Conservation (phyloP, 2,888 invertebrate genomes). For the Oegoconia quadripuncta region DNA sequence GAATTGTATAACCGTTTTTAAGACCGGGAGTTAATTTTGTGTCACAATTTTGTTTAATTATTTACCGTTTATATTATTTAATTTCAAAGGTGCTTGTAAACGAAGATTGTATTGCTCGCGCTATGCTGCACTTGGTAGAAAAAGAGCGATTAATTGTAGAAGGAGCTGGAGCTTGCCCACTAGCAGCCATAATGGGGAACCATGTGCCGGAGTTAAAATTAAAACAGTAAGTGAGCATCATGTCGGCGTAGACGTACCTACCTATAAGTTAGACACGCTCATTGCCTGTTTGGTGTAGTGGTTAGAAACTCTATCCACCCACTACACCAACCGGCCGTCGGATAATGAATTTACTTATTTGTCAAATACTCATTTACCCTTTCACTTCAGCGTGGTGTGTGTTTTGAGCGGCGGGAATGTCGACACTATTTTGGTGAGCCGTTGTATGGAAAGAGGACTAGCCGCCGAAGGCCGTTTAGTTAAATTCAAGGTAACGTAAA, state of each 20-base stretch:
- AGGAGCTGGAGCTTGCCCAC: constrained; percentile 91
- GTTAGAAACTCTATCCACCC: no score
- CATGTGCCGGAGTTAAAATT: constrained; percentile 82
- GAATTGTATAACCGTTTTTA: no score
- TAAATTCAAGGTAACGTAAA: constrained; percentile 64
- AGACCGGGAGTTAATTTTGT: not conserved
- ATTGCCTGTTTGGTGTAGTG: no score
- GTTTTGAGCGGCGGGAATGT: constrained; percentile 93
- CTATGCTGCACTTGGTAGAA: constrained; percentile 87
- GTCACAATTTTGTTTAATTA: not conserved
- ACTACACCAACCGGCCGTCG: no score
- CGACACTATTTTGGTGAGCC: constrained; percentile 89
- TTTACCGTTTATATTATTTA: not conserved
- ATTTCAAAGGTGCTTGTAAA: constrained; percentile 81
- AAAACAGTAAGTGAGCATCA: not conserved
- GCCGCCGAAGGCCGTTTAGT: constrained; percentile 89
- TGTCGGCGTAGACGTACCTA: no score
- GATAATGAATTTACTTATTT: no score
- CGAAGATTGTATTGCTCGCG: constrained; percentile 89
- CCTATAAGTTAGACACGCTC: no score
- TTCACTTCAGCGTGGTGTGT: constrained; percentile 85
- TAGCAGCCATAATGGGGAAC: constrained; percentile 90
- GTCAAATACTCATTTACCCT: constrained; percentile 39
- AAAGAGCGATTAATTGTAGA: constrained; percentile 92
- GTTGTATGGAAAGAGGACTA: constrained; percentile 92